phyloP scores from a whole-genome alignment of 2,888 invertebrate genomes.

The Mechanitis messenoides region DNA sequence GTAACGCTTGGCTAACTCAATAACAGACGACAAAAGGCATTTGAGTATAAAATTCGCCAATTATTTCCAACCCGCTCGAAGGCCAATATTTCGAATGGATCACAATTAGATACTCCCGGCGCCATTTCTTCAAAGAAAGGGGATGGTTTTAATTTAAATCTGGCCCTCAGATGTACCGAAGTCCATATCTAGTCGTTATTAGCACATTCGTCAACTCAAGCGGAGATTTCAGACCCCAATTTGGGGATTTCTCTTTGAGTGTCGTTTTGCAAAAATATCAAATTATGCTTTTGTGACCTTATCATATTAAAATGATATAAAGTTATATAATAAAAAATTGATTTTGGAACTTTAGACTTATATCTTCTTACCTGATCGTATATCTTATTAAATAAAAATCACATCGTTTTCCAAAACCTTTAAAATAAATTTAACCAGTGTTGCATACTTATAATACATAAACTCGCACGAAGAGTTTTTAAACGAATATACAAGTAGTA shows the following conservation, averaged over 20 bases:
- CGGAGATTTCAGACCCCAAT: slow-evolving; percentile 30
- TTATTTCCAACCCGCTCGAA: slow-evolving; percentile 56
- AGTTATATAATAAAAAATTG: no score
- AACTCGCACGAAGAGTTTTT: slow-evolving; percentile 18
- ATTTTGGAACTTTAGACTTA: no score
- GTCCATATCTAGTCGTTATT: slow-evolving; percentile 33
- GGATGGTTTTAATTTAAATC: slow-evolving; percentile 66
- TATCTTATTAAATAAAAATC: no score
- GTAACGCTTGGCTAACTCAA: slow-evolving; percentile 49
- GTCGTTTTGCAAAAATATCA: slow-evolving; percentile 7
- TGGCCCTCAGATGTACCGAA: slow-evolving; percentile 39
- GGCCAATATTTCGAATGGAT: slow-evolving; percentile 54
- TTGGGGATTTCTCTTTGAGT: slow-evolving; percentile 16
- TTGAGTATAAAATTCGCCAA: slow-evolving; percentile 63
- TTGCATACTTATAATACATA: slow-evolving; percentile 18
- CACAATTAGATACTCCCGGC: slow-evolving; percentile 61
- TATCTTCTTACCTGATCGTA: no score
- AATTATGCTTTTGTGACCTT: background rate
- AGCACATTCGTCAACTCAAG: slow-evolving; percentile 39
- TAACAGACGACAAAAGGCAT: slow-evolving; percentile 60
- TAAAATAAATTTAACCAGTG: slow-evolving; percentile 15
- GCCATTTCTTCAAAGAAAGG: slow-evolving; percentile 59
- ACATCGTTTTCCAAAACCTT: slow-evolving; percentile 2
- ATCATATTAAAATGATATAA: no score
- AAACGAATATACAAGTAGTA: slow-evolving; percentile 26